Base-by-base conservation (phyloP, 2,888 invertebrate genomes). In the Thyatira batis region DNA sequence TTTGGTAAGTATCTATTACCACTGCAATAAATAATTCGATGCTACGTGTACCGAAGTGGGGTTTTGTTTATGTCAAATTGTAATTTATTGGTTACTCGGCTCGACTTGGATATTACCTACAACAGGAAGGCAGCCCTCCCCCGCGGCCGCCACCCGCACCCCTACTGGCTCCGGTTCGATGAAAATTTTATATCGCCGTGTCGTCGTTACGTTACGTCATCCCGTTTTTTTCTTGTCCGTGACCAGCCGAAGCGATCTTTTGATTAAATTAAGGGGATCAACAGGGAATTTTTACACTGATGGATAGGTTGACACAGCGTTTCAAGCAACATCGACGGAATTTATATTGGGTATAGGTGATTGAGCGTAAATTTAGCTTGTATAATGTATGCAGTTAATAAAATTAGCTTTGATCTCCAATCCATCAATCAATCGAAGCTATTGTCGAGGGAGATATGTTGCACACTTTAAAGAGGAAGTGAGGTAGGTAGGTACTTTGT, bases 261-360 rank as follows among this genome's bases (percentile, higher is more conserved):
- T 89, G 92, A 92, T 92, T 91, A 91, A 91, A 92, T 91, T 89
- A 88, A 85, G 87, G 90, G 89, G 89, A 87, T 89, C 88, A 88
- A 82, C 83, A 63, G 84, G 83, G 88, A 87, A 91, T 89, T 89
- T 91, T 87, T 88, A 89, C 87, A 87, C 84, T 92, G 90, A 91
- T 89, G 88, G 89, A 89, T 89, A 85, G 89, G 87, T 89, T 89
- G 87, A 89, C 89, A 87, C 85, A 88, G 88, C 86, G 84, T 86
- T 89, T 89, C 85, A 84, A 82, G 80, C 82, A 80, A 85, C 84
- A 84, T 79, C 72, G 79, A 63, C 76, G 82, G 84, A 87, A 86
- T 89, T 89, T 90, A 87, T 90, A 89, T 89, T 89, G 83, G 82
- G 73, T 83, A 84, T 87, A 87, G 87, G 86, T 89, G 89, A 89